Percentiles rank a stretch among this genome's conserved stretches.
Evolutionary conservation across 2,113 vertebrate species (phyloP).

Genomic region (Oncorhynchus tshawytscha): DNA sequence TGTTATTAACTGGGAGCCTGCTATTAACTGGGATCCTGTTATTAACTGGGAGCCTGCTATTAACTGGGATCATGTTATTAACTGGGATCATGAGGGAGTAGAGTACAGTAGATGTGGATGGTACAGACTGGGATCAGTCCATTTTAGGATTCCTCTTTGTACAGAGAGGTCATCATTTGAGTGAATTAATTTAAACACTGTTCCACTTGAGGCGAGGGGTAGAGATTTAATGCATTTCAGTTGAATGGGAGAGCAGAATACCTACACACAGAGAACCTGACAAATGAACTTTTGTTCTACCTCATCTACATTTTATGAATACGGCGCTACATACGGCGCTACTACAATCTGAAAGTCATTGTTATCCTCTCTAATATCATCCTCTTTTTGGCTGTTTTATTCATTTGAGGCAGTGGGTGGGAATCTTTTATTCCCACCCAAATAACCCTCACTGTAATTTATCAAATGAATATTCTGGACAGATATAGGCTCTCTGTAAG

Average conservation of each 20-base stretch:
- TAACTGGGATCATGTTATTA: no score
- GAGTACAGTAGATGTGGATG: neutral
- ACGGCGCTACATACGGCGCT: slow-evolving; percentile 19
- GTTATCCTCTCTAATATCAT: slow-evolving; percentile 20
- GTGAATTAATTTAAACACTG: slow-evolving; percentile 10
- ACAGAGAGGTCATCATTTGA: slow-evolving; percentile 42
- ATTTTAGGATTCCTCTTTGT: slow-evolving; percentile 44
- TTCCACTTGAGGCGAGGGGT: neutral
- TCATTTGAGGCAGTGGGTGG: neutral
- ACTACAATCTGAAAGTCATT: slow-evolving; percentile 31
- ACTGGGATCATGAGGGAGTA: slow-evolving; percentile 8
- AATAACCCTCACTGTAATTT: neutral
- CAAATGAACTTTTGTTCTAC: slow-evolving; percentile 51
- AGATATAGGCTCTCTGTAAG: neutral
- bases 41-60: no score
- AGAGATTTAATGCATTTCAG: slow-evolving; percentile 39
- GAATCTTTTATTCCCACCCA: neutral
- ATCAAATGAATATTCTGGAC: slow-evolving; percentile 19
- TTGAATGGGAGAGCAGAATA: slow-evolving; percentile 46
- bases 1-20: no score
- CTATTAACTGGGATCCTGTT: no score
- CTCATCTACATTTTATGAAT: slow-evolving; percentile 47
- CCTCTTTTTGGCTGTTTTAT: slow-evolving; percentile 18
- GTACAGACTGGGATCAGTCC: slow-evolving; percentile 21
- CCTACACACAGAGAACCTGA: slow-evolving; percentile 25